phyloP scores from a whole-genome alignment of 1,140 invertebrate genomes.

The Streblospio benedicti region DNA sequence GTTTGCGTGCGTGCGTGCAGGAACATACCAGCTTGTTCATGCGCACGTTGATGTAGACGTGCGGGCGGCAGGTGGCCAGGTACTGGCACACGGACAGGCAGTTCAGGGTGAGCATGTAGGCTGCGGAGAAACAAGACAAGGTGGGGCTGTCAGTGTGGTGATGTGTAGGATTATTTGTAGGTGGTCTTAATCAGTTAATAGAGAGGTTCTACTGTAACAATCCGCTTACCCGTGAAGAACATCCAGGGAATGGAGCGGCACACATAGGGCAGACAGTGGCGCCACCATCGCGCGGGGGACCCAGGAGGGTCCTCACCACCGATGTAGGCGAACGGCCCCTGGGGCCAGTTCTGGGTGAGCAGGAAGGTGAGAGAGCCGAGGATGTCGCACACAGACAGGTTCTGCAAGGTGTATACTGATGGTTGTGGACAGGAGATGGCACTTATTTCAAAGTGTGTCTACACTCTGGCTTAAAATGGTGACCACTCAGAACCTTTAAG shows the following conservation, averaged over 20 bases:
- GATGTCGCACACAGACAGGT: not conserved
- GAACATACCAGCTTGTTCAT: not conserved
- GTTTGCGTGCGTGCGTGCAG: too few relatives aligned
- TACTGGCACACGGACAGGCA: conserved; percentile 7
- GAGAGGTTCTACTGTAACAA: too few relatives aligned
- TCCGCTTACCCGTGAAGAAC: conserved; percentile 9
- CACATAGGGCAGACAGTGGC: conserved; percentile 6
- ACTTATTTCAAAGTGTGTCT: too few relatives aligned
- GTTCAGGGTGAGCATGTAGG: too few relatives aligned
- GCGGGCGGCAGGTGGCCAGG: conserved; percentile 2
- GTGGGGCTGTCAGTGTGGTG: too few relatives aligned
- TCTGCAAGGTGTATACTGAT: not conserved
- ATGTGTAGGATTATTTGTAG: too few relatives aligned
- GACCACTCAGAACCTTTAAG: too few relatives aligned
- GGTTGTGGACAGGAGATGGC: not conserved
- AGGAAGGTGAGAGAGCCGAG: conserved; percentile 2
- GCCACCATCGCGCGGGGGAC: too few relatives aligned
- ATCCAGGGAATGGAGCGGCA: conserved; percentile 3
- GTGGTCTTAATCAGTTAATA: too few relatives aligned
- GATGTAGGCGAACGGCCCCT: not conserved
- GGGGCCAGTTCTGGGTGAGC: conserved; percentile 1
- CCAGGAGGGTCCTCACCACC: too few relatives aligned
- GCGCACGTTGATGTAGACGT: not conserved
- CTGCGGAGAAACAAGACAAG: too few relatives aligned
- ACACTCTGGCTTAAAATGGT: too few relatives aligned